Evolutionary conservation across 2,113 vertebrate species (phyloP).

Genomic region (Carassius carassius): DNA sequence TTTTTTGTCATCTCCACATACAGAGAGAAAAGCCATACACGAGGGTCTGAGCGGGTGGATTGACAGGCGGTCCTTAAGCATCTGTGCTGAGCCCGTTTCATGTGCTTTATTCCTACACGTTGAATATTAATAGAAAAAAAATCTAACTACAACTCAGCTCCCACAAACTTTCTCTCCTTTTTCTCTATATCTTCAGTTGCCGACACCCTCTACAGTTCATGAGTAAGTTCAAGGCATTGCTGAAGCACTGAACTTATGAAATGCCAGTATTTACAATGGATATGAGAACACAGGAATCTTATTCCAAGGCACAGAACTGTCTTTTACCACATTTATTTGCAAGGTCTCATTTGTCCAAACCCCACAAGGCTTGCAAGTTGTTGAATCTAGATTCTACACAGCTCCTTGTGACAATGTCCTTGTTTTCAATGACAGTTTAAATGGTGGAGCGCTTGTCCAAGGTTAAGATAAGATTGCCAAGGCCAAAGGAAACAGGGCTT

Average conservation of each 20-base stretch:
- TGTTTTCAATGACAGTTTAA: constrained; percentile 45
- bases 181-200: background rate
- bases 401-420: constrained; percentile 16
- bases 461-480: constrained; percentile 43
- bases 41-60: constrained; percentile 36
- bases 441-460: constrained; percentile 36
- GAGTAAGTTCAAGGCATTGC: constrained; percentile 2
- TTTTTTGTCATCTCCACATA: constrained; percentile 36
- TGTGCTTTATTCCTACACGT: constrained; percentile 40
- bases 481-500: background rate
- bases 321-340: constrained; percentile 29
- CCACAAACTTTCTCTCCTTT: constrained; percentile 26
- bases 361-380: constrained; percentile 12
- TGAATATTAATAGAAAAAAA: constrained; percentile 38
- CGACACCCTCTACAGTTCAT: background rate
- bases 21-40: constrained; percentile 27
- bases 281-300: constrained; percentile 16
- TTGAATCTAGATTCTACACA: constrained; percentile 27
- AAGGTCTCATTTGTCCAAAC: constrained; percentile 8
- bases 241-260: constrained; percentile 30
- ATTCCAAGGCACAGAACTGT: constrained; percentile 8
- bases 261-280: constrained; percentile 34
- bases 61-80: constrained; percentile 39
- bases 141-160: constrained; percentile 17
- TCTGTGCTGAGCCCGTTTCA: constrained; percentile 32